Percentiles rank a stretch among this genome's conserved stretches.
Conservation (phyloP, 2,113 vertebrate species). For the Cynopterus brachyotis region DNA sequence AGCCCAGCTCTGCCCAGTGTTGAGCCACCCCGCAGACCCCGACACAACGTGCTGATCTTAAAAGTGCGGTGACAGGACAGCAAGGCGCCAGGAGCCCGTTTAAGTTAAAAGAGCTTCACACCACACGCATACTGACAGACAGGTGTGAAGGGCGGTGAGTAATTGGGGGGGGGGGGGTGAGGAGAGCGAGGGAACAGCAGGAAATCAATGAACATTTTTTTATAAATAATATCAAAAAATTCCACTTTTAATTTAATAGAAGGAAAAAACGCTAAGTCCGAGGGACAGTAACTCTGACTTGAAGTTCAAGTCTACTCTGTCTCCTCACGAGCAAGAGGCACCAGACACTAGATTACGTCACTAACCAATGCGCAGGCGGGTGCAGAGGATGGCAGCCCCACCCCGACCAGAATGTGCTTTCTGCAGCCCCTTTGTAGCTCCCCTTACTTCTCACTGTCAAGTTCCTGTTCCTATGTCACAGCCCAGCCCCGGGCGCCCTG, state of each 20-base stretch:
- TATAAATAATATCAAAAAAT: neutral
- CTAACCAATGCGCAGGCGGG: accelerated
- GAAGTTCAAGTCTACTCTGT: too few species aligned
- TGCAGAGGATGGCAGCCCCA: neutral
- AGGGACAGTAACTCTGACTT: neutral
- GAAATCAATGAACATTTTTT: neutral
- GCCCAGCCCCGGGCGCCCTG: neutral
- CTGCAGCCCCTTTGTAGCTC: accelerated
- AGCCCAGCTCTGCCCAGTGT: accelerated
- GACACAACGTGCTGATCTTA: neutral
- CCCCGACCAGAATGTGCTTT: neutral
- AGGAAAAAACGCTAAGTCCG: neutral
- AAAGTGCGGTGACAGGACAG: accelerated
- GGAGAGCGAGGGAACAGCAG: too few species aligned
- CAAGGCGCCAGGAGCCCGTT: accelerated
- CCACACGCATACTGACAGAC: accelerated
- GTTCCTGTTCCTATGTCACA: accelerated
- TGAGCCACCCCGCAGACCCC: neutral
- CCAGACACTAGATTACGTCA: accelerated
- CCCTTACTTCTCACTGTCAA: neutral
- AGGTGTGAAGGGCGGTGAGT: neutral
- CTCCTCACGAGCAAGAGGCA: neutral
- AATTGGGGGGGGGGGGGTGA: neutral
- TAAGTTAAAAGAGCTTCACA: accelerated
- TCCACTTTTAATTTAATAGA: neutral